Conservation (phyloP, 2,888 invertebrate genomes). For the Ecliptopera silaceata region DNA sequence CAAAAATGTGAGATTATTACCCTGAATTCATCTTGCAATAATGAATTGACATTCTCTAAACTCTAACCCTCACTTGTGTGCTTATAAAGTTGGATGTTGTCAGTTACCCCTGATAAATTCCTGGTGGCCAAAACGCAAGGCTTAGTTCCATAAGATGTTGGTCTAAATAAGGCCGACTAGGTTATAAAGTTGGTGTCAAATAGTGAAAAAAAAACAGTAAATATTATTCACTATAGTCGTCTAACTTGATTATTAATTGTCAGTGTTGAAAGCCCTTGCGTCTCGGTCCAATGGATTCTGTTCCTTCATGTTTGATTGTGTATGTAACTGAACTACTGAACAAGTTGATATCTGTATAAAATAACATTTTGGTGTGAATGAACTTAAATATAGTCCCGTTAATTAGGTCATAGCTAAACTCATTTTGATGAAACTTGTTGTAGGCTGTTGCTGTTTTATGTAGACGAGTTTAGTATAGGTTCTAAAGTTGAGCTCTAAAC, state of each 20-base stretch:
- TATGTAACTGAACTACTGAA: conserved; percentile 1
- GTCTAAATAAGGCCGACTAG: too few species aligned
- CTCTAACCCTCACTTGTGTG: conserved; percentile 56
- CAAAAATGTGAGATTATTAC: conserved; percentile 6
- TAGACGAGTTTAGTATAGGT: conserved; percentile 25
- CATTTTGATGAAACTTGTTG: conserved; percentile 26
- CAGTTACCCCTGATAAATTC: conserved; percentile 1
- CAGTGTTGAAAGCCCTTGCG: too few species aligned
- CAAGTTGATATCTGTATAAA: conserved; percentile 51
- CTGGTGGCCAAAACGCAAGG: conserved; percentile 5
- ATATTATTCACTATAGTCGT: too few species aligned
- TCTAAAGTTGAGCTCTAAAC: conserved; percentile 25
- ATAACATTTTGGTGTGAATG: conserved; percentile 36
- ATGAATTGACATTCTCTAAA: conserved; percentile 46
- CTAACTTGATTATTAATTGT: too few species aligned
- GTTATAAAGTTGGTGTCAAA: too few species aligned
- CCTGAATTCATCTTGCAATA: conserved; percentile 40
- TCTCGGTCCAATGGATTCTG: conserved; percentile 6
- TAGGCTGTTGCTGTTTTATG: conserved; percentile 41
- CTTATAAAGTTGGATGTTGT: conserved; percentile 13
- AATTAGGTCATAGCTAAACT: conserved; percentile 27
- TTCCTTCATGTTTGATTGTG: neutral
- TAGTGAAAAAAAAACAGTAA: too few species aligned
- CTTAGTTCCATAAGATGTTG: too few species aligned
- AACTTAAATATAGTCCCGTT: conserved; percentile 21